Base-by-base conservation (phyloP, 1,140 invertebrate species). In the Zaprionus africanus region DNA sequence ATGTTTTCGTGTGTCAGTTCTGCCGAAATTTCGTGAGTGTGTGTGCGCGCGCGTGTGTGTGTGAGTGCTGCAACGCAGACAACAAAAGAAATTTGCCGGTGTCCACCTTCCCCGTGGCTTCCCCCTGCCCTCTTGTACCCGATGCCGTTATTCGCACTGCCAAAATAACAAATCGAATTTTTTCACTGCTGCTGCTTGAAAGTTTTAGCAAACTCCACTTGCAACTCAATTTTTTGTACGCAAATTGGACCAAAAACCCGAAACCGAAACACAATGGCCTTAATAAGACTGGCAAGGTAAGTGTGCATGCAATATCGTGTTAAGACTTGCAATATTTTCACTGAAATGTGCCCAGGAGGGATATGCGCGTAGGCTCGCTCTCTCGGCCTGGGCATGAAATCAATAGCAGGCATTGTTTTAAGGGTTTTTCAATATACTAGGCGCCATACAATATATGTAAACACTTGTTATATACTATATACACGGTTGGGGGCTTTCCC, bases 261-360 rank as follows among this genome's bases (percentile, higher is more conserved):
- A 38, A 70, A 56, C 12, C 54, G 67, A 65, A 76, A 51, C 75
- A 77, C 36, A 79, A 92, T 92, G 90, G 82, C 90, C 63, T 80
- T 92, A 76, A 79, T 91, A 79, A 92, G 79, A 90, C 86, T 92
- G 75, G 90, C 90, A 77, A 92, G 90, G 90, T 92, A 58, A 92
- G 90, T 78, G 4, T 31, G 26, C 28, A 13, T 60, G 43, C 28
- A 28, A 7, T 54, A 13, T 19, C 53, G n/a, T 54, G 38, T 17
- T 4, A 36, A 38, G 22, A 53, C 28, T 49, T 31, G 38, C 24
- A 61, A n/a, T 61, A 61, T 46, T 46, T 46, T 17, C 46, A 51
- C 12, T 19, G 4, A 51, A 51, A 51, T 24, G 19, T 19, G 19
- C 19, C 46, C n/a, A 51, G 46, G 7, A 49, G 46, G 46, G 46